phyloP scores from a whole-genome alignment of 2,888 invertebrate genomes.

The Hofmannophila pseudospretella region DNA sequence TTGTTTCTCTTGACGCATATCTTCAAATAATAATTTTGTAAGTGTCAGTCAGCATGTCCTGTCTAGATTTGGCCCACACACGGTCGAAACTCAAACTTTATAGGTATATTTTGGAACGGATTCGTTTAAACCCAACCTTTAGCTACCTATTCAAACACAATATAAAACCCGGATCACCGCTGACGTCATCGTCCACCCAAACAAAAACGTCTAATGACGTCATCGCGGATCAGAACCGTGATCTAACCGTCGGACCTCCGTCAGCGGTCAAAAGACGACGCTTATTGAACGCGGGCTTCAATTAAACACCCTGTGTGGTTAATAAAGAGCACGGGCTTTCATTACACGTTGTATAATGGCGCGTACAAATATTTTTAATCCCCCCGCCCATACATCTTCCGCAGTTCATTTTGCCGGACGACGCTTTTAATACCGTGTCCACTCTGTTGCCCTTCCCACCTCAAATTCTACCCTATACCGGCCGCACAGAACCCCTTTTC shows the following conservation, averaged over 20 bases:
- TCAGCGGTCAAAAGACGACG: conserved; percentile 46
- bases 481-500: conserved; percentile 19
- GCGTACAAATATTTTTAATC: conserved; percentile 78
- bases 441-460: conserved; percentile 11
- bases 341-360: conserved; percentile 75
- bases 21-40: no score
- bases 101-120: no score
- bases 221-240: conserved; percentile 9
- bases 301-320: conserved; percentile 67
- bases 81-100: no score
- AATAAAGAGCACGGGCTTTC: conserved; percentile 72
- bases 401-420: conserved; percentile 71
- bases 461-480: conserved; percentile 26
- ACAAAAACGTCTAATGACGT: conserved; percentile 6
- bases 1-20: no score
- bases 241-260: conserved; percentile 52
- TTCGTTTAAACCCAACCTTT: no score
- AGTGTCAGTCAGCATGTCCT: no score
- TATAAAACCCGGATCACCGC: not conserved
- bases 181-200: not conserved
- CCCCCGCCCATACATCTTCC: conserved; percentile 73
- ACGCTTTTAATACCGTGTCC: conserved; percentile 48
- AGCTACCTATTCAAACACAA: no score
- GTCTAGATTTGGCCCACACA: no score
- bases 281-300: conserved; percentile 63